Evolutionary conservation across 2,797 vertebrate species (phyloP).

Genomic region (Enteromius mattozi): DNA sequence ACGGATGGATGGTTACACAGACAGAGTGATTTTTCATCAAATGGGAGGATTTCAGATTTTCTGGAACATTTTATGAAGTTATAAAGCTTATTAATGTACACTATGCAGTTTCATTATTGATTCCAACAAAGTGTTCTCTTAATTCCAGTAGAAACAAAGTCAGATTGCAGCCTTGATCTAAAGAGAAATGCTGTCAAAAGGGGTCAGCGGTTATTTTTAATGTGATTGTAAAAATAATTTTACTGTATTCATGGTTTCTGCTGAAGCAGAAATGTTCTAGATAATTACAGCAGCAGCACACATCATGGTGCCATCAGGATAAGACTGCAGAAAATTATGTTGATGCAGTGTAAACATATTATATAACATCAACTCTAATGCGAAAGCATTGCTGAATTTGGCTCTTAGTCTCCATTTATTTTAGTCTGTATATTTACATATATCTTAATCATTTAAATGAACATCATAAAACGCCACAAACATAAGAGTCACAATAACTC

Average conservation of each 20-base stretch:
- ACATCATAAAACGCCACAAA: not conserved
- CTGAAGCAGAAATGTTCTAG: not conserved
- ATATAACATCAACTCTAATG: not conserved
- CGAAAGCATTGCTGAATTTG: not conserved
- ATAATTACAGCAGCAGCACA: not conserved
- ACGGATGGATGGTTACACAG: not conserved
- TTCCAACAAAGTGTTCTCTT: not conserved
- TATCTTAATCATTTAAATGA: not conserved
- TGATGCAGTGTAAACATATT: not conserved
- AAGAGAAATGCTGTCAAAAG: slow-evolving; percentile 16
- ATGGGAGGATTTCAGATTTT: not conserved
- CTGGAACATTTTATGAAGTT: not conserved
- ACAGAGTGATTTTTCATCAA: not conserved
- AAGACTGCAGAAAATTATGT: not conserved
- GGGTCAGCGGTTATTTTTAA: slow-evolving; percentile 21
- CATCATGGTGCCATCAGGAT: slow-evolving; percentile 11
- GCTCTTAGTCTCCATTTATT: not conserved
- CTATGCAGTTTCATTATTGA: slow-evolving; percentile 19
- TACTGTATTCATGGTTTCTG: slow-evolving; percentile 7
- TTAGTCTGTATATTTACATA: not conserved
- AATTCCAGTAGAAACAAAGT: not conserved
- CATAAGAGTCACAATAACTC: not conserved
- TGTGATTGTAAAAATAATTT: not conserved
- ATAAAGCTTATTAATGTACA: slow-evolving; percentile 9
- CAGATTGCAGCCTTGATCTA: slow-evolving; percentile 30